Conservation (phyloP, 2,888 invertebrate genomes). For the Conomelus anceps region DNA sequence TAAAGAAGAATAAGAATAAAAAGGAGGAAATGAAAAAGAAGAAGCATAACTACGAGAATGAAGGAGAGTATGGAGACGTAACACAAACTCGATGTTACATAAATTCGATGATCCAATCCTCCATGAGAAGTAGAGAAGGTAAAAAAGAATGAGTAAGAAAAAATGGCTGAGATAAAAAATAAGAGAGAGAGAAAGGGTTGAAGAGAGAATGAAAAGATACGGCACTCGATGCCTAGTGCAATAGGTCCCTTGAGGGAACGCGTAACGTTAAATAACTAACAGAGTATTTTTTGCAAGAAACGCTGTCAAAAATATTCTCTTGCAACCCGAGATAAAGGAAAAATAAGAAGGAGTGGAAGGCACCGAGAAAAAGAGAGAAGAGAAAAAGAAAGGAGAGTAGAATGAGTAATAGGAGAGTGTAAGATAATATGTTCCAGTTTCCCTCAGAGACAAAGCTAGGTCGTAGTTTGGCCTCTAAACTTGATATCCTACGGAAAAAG, state of each 20-base stretch:
- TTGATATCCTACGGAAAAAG: too few species aligned
- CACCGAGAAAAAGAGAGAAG: not conserved
- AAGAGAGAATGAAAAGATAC: not conserved
- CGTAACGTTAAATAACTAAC: not conserved
- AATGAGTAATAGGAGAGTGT: not conserved
- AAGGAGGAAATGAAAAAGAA: too few species aligned
- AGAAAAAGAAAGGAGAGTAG: not conserved
- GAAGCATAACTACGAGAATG: not conserved
- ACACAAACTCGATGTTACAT: too few species aligned
- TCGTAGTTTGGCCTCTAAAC: not conserved
- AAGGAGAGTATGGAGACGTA: not conserved
- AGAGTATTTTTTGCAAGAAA: not conserved
- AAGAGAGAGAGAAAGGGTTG: not conserved
- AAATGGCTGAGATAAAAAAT: not conserved
- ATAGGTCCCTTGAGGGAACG: not conserved
- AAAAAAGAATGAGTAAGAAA: not conserved
- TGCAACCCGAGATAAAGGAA: not conserved
- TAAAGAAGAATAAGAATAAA: too few species aligned
- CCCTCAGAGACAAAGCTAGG: not conserved
- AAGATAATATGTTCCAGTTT: not conserved
- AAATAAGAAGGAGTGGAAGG: not conserved
- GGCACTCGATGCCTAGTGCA: not conserved
- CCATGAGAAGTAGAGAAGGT: not conserved
- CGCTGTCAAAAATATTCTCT: not conserved
- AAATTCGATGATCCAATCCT: not conserved